Evolutionary conservation across 2,113 vertebrate species (phyloP), one percentile per base, ranked within the genome.

Genomic region (Mirza zaza): DNA sequence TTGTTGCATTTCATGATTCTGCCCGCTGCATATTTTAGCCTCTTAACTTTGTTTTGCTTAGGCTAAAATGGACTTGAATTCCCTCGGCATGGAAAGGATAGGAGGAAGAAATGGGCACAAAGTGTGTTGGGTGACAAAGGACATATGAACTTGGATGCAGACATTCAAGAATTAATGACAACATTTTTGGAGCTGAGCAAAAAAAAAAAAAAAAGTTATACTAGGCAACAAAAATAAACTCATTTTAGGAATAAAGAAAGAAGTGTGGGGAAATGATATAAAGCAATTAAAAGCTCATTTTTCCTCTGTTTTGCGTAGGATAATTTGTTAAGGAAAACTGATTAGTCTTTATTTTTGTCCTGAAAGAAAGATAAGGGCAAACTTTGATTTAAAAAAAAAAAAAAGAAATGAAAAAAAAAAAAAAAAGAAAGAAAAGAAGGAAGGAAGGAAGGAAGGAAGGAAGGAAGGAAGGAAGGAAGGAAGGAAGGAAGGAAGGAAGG

Each of bases 281-380:
- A 27, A 92, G 36, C 48, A 71, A 80, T 65, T 61, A 61, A 92
- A 91, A 3, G 57, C 48, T 39, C 59, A 1, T 88, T 14, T 70
- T 2, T 0, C 17, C 85, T 76, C 87, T 92, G 36, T 29, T 55
- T 81, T 61, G 9, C 25, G 75, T 12, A 39, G 21, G 71, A 76
- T 59, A 32, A 95, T 85, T 39, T 18, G 45, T 32, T 91, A 42
- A 50, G 0, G 5, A 85, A 79, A 90, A 71, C 2, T 15, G 39
- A 84, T 80, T 65, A 45, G 4, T 79, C 95, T 96, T 95, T 70
- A 76, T 93, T n/a, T 63, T 36, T 95, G 21, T 77, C 82, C 84
- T 39, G 39, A 70, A 93, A 98, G 97, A 97, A 94, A 57, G 50
- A 20, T 65, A 91, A 86, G 73, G 71, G 5, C 25, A 61, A 92